phyloP scores from a whole-genome alignment of 2,888 invertebrate species.

The Tortrix viridana region DNA sequence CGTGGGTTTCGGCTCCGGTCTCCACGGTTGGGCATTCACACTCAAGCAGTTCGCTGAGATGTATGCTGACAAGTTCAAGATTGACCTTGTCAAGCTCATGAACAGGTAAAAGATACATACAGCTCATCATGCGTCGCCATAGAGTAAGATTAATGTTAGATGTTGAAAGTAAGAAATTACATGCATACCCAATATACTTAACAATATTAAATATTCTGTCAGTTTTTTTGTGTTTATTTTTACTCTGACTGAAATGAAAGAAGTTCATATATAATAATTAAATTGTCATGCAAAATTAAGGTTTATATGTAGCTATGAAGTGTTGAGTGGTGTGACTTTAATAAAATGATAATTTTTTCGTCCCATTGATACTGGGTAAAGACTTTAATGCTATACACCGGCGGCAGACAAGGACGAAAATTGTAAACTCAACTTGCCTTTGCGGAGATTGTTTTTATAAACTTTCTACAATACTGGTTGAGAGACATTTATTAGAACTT shows the following conservation, averaged over 20 bases:
- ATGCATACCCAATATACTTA: too few relatives aligned
- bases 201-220: too few relatives aligned
- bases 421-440: constrained; percentile 56
- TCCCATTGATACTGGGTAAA: constrained; percentile 79
- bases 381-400: constrained; percentile 65
- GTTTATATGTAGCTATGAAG: too few relatives aligned
- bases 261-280: too few relatives aligned
- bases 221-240: too few relatives aligned
- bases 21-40: constrained; percentile 99
- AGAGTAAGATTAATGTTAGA: too few relatives aligned
- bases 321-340: background rate
- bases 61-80: constrained; percentile 99
- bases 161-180: too few relatives aligned
- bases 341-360: constrained; percentile 42
- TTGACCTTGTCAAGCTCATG: constrained; percentile 98
- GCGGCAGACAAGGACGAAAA: constrained; percentile 80
- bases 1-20: constrained; percentile 99
- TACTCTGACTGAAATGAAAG: too few relatives aligned
- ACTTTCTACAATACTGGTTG: constrained; percentile 57
- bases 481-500: constrained; percentile 53
- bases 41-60: constrained; percentile 99
- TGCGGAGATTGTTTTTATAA: constrained; percentile 54
- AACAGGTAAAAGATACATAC: constrained; percentile 83
- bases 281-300: too few relatives aligned
- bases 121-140: too few relatives aligned